A percentile compares a stretch with the other conserved stretches of the same genome.
phyloP scores from a whole-genome alignment of 2,888 invertebrate species.

The Nephrocerus scutellatus region DNA sequence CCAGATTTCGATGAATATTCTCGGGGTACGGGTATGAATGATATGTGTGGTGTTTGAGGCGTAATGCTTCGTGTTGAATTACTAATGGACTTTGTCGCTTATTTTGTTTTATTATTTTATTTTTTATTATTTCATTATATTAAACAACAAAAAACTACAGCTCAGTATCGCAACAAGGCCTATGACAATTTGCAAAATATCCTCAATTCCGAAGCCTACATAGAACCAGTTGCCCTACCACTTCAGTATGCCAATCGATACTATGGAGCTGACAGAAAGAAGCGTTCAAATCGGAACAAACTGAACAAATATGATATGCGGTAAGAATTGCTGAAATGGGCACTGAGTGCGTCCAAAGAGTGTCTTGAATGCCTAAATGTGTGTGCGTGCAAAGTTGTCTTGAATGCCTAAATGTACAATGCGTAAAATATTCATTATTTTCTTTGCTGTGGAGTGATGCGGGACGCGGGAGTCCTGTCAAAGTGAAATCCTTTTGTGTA shows the following conservation, averaged over 20 bases:
- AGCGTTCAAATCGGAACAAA: slow-evolving; percentile 42
- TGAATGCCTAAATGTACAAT: too few species aligned
- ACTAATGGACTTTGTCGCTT: background rate
- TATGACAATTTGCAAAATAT: slow-evolving; percentile 46
- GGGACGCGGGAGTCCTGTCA: too few species aligned
- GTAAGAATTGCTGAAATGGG: too few species aligned
- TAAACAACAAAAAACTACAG: background rate
- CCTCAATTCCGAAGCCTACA: slow-evolving; percentile 42
- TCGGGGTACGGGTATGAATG: slow-evolving; percentile 31
- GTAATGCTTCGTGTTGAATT: background rate
- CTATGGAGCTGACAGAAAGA: slow-evolving; percentile 42
- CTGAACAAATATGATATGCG: slow-evolving; percentile 40
- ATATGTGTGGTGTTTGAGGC: background rate
- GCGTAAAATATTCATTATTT: too few species aligned
- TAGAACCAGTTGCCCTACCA: slow-evolving; percentile 41
- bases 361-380: too few species aligned
- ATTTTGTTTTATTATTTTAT: background rate
- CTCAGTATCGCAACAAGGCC: slow-evolving; percentile 38
- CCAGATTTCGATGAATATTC: slow-evolving; percentile 44
- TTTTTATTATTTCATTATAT: background rate
- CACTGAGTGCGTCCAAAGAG: too few species aligned
- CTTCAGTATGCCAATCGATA: slow-evolving; percentile 40
- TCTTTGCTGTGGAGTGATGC: too few species aligned
- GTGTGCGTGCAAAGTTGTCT: too few species aligned
- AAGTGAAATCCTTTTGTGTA: too few species aligned